phyloP scores from a whole-genome alignment of 2,888 invertebrate species.

The Scotopteryx bipunctaria region DNA sequence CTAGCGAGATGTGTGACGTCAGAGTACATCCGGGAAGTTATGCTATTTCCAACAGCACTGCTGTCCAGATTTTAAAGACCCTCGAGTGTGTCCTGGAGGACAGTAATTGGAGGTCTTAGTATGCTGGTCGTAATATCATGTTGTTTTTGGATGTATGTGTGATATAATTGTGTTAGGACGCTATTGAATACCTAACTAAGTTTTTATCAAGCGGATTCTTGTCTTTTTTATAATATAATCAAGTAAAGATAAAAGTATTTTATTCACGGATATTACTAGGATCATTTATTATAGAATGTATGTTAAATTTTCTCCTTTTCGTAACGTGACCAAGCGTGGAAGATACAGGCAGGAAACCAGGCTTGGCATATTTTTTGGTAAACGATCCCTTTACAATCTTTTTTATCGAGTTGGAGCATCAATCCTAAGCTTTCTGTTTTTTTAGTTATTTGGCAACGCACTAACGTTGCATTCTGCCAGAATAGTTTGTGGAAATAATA shows the following conservation, averaged over 20 bases:
- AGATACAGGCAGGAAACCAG: too few species aligned
- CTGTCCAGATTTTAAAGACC: conserved; percentile 40
- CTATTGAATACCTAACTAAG: conserved; percentile 19
- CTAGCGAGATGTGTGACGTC: conserved; percentile 72
- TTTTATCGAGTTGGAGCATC: too few species aligned
- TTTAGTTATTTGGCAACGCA: neutral
- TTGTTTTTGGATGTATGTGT: conserved; percentile 28
- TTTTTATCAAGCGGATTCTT: conserved; percentile 8
- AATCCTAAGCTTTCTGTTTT: too few species aligned
- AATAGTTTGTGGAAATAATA: conserved; percentile 27
- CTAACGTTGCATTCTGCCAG: neutral
- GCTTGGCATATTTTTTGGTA: too few species aligned
- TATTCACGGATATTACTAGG: too few species aligned
- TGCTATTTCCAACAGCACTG: conserved; percentile 65
- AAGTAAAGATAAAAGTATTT: too few species aligned
- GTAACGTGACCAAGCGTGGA: too few species aligned
- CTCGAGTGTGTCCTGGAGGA: conserved; percentile 6
- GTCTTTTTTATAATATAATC: neutral
- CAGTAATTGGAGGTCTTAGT: conserved; percentile 31
- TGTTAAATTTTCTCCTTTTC: too few species aligned
- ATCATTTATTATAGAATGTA: too few species aligned
- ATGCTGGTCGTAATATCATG: conserved; percentile 38
- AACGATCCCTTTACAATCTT: too few species aligned
- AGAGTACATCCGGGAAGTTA: conserved; percentile 77
- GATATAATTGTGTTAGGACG: conserved; percentile 24